Conservation (phyloP, 2,797 vertebrate species). For the Sebastes alutus region DNA sequence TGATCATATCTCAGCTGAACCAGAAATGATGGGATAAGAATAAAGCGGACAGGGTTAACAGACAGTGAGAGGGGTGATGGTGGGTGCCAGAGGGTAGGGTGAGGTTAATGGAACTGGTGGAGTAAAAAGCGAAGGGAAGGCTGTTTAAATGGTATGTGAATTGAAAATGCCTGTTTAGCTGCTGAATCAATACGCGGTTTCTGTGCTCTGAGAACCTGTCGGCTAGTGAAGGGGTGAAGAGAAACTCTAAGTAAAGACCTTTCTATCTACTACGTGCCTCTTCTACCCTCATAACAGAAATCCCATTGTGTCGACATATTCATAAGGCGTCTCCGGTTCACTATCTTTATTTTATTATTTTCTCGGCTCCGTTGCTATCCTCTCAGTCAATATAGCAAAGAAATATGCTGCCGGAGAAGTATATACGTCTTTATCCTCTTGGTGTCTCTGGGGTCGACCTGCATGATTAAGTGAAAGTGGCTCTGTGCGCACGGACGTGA, state of each 20-base stretch:
- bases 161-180: constrained; percentile 74
- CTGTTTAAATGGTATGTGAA: constrained; percentile 71
- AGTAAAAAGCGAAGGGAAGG: constrained; percentile 43
- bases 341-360: not conserved
- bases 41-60: constrained; percentile 55
- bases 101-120: constrained; percentile 81
- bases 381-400: not conserved
- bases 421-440: constrained; percentile 1
- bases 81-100: constrained; percentile 57
- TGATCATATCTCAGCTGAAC: constrained; percentile 57
- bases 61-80: constrained; percentile 56
- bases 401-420: not conserved
- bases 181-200: constrained; percentile 67
- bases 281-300: constrained; percentile 1
- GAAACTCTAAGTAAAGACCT: constrained; percentile 35
- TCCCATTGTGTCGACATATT: constrained; percentile 15
- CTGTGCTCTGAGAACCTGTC: constrained; percentile 52
- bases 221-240: constrained; percentile 9
- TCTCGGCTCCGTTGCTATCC: not conserved
- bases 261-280: constrained; percentile 2
- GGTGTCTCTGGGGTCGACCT: constrained; percentile 11
- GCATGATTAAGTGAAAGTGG: constrained; percentile 21
- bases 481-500: not conserved
- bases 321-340: not conserved
- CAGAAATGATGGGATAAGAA: constrained; percentile 69